Conservation (phyloP, 2,797 vertebrate species). For the Bradypus variegatus region DNA sequence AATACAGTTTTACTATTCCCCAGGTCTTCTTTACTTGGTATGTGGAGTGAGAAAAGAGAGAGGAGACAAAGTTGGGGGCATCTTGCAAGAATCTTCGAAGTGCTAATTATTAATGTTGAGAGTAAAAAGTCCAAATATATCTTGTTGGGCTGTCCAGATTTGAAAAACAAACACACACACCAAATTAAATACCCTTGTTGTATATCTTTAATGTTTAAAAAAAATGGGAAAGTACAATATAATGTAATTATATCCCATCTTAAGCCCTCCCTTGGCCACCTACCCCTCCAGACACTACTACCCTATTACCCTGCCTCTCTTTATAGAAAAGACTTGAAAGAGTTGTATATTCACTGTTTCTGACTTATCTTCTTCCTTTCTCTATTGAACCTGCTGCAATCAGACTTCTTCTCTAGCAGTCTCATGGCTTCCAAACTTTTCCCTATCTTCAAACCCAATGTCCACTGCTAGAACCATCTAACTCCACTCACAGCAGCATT, state of each 20-base stretch:
- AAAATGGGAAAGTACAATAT: background rate
- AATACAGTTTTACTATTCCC: background rate
- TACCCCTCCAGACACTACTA: background rate
- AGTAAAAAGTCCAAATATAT: background rate
- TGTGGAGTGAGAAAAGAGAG: background rate
- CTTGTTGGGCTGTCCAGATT: background rate
- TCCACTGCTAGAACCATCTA: background rate
- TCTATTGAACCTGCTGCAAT: background rate
- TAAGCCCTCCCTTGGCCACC: background rate
- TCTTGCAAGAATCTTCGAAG: background rate
- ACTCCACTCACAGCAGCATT: background rate
- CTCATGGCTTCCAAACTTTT: background rate
- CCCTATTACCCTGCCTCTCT: background rate
- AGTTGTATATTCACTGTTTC: background rate
- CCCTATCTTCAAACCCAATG: background rate
- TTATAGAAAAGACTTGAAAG: background rate
- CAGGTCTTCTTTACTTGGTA: background rate
- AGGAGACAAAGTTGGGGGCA: background rate
- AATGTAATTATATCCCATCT: background rate
- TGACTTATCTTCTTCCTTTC: background rate
- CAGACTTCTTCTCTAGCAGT: background rate
- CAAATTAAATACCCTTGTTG: background rate
- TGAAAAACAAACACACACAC: background rate
- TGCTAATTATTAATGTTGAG: background rate
- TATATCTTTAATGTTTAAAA: background rate